Percentiles rank a stretch among this genome's conserved stretches.
Evolutionary conservation across 2,113 vertebrate species (phyloP).

Genomic region (Penelope pileata): DNA sequence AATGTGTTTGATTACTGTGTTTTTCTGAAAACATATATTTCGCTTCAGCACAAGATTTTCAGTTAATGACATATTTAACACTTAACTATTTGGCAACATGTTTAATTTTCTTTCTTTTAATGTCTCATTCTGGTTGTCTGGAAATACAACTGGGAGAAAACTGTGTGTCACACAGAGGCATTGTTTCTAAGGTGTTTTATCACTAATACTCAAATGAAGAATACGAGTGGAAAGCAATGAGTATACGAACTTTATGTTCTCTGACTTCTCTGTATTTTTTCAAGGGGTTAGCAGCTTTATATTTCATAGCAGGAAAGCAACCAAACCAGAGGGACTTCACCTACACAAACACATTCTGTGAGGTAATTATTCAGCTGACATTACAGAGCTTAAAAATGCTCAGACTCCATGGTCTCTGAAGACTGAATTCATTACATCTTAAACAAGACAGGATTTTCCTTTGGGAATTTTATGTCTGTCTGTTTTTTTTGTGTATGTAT

Average conservation of each 20-base stretch:
- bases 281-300: constrained; percentile 58
- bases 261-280: constrained; percentile 40
- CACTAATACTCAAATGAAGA: constrained; percentile 35
- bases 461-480: constrained; percentile 59
- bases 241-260: constrained; percentile 29
- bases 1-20: neutral
- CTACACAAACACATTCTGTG: constrained; percentile 62
- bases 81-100: neutral
- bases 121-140: neutral
- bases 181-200: constrained; percentile 43
- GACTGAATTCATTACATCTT: constrained; percentile 67
- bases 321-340: constrained; percentile 68
- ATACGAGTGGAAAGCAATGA: constrained; percentile 32
- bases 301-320: constrained; percentile 65
- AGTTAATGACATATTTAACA: constrained; percentile 18
- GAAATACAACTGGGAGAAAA: neutral
- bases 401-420: constrained; percentile 46
- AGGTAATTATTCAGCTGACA: constrained; percentile 71
- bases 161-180: neutral
- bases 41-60: neutral
- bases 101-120: constrained; percentile 38
- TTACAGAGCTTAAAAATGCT: constrained; percentile 47
- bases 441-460: constrained; percentile 59
- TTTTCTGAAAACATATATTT: constrained; percentile 19
- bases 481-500: constrained; percentile 40